Percentiles rank a stretch among this genome's conserved stretches.
phyloP scores from a whole-genome alignment of 2,888 invertebrate species.

The Vannuccia rotundouncinata region DNA sequence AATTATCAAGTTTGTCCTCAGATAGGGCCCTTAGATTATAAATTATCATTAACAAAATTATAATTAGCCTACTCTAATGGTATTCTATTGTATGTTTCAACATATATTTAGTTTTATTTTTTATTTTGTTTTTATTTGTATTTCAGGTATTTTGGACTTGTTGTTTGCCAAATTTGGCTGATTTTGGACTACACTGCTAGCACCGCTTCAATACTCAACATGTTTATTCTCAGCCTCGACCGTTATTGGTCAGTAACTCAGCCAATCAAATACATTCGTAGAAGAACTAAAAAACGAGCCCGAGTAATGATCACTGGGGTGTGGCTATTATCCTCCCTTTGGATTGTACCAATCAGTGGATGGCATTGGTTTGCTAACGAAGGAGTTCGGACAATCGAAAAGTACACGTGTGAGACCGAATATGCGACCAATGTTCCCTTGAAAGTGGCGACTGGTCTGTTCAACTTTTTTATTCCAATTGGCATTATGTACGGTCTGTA shows the following conservation, averaged over 20 bases:
- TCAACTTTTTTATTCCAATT: slow-evolving; percentile 60
- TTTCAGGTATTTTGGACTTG: slow-evolving; percentile 57
- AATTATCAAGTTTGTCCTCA: too few relatives aligned
- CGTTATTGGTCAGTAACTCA: slow-evolving; percentile 60
- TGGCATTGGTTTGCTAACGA: slow-evolving; percentile 57
- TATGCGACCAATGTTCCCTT: slow-evolving; percentile 58
- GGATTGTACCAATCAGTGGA: slow-evolving; percentile 59
- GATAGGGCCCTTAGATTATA: too few relatives aligned
- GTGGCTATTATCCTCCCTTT: slow-evolving; percentile 58
- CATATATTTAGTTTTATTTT: too few relatives aligned
- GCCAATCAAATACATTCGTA: slow-evolving; percentile 59
- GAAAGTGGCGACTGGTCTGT: slow-evolving; percentile 59
- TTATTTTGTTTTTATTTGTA: too few relatives aligned
- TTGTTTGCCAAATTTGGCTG: slow-evolving; percentile 61
- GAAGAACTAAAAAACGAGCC: slow-evolving; percentile 58
- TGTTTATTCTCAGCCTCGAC: slow-evolving; percentile 58
- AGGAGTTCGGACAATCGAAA: slow-evolving; percentile 48
- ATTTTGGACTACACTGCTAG: slow-evolving; percentile 62
- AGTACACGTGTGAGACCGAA: slow-evolving; percentile 59
- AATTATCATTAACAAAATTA: too few relatives aligned
- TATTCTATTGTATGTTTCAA: too few relatives aligned
- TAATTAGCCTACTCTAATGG: too few relatives aligned
- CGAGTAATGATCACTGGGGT: slow-evolving; percentile 58
- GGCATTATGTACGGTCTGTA: slow-evolving; percentile 59
- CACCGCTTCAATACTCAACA: slow-evolving; percentile 62